Evolutionary conservation across 2,888 invertebrate genomes (phyloP), one percentile per base, ranked within the genome.

Genomic region (Prenolepis imparis): DNA sequence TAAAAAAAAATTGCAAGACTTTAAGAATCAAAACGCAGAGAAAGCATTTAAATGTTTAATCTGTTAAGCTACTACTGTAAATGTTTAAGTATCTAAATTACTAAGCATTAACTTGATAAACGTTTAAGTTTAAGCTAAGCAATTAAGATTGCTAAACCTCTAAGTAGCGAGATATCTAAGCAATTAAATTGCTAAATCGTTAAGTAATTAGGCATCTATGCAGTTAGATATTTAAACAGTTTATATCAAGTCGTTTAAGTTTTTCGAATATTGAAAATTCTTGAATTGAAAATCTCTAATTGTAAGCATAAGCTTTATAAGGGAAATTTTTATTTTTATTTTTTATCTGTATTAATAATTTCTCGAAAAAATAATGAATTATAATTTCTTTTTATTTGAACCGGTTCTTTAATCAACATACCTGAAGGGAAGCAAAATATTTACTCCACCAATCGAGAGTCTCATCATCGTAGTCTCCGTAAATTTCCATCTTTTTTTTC

Each of bases 371-470:
- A 8, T 4, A 9, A 55, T 55, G 0, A 70, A 15, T 52, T 21
- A 36, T 70, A 18, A 73, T 12, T 48, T 21, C 15, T 28, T 41
- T 24, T 12, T 8, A 39, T 28, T 55, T 18, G 24, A 67, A 59
- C 48, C 36, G 12, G 28, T 55, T 36, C 18, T 15, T 5, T 3
- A 12, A 52, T 44, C 36, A 57, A 83, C 75, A 59, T 89, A 94
- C 94, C 92, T 94, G 92, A 21, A 94, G 94, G 3, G 96, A 95
- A 57, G 95, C 95, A 86, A 95, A 96, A 91, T 96, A 96, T 93
- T 96, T 96, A 67, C 95, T 95, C 96, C 96, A 96, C 96, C 96
- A 96, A 82, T 95, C 95, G 86, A 93, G 95, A 6, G 94, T 93
- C 15, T 95, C 94, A 59, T 93, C 94, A 18, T 95, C 95, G 21